phyloP scores from a whole-genome alignment of 1,140 invertebrate genomes.

The Drosophila littoralis region DNA sequence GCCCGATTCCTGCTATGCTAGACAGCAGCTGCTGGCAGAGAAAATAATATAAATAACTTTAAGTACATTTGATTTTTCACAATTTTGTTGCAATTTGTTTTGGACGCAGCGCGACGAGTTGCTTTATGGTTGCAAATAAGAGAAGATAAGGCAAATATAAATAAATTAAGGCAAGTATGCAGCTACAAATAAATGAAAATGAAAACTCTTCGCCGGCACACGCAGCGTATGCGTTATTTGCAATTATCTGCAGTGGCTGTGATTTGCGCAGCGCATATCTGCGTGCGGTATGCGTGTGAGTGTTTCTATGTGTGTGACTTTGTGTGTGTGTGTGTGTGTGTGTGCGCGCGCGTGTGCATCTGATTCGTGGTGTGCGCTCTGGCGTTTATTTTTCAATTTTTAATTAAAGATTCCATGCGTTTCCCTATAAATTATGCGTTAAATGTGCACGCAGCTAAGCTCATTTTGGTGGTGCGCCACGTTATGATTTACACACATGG shows the following conservation, averaged over 20 bases:
- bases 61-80: slow-evolving; percentile 72
- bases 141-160: slow-evolving; percentile 43
- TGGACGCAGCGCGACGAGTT: slow-evolving; percentile 14
- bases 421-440: slow-evolving; percentile 54
- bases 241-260: slow-evolving; percentile 56
- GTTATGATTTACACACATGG: slow-evolving; percentile 20
- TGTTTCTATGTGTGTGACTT: not conserved
- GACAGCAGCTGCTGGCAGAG: slow-evolving; percentile 29
- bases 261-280: not conserved
- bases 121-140: slow-evolving; percentile 40
- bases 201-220: slow-evolving; percentile 25
- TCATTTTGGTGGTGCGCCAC: not conserved
- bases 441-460: slow-evolving; percentile 21
- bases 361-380: not conserved
- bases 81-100: slow-evolving; percentile 59
- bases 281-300: not conserved
- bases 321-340: slow-evolving; percentile 10
- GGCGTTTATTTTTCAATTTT: slow-evolving; percentile 59
- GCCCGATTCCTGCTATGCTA: not conserved
- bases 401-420: slow-evolving; percentile 68
- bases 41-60: slow-evolving; percentile 62
- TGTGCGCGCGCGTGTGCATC: slow-evolving; percentile 4
- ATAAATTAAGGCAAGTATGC: slow-evolving; percentile 56
- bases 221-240: slow-evolving; percentile 64
- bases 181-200: slow-evolving; percentile 11